Base-by-base conservation (phyloP, 2,888 invertebrate genomes). In the Priocnemis perturbator region DNA sequence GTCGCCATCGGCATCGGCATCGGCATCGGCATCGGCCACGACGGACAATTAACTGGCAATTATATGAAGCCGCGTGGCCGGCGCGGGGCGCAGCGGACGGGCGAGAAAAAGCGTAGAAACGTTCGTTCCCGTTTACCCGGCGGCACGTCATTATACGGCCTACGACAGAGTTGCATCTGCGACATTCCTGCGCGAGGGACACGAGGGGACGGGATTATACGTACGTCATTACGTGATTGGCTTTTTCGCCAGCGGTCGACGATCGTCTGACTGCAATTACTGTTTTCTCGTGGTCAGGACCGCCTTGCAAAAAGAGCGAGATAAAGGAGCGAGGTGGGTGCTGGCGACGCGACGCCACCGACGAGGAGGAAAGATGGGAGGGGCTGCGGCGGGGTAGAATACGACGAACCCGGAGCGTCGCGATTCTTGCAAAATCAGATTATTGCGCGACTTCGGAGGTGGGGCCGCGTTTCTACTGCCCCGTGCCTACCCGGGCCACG, bases 361-460 rank as follows among this genome's bases (percentile, higher is more conserved):
- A 26, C 26, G 26, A 26, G 19, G 50, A n/a, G 57, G 17, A 2
- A 64, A 60, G 55, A 60, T 65, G 30, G n/a, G 53, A 19, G 48
- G 44, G 19, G 56, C 44, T n/a, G 37, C 37, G 30, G 52, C 50
- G n/a, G 20, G 14, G 58, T 30, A 45, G 21, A 65, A 44, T 58
- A 58, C 44, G 47, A 48, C 53, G 45, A 64, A 64, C 45, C 17
- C 52, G 60, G 64, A 66, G 63, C 60, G 53, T 58, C 37, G 26
- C 30, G 65, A 69, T 71, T 65, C 67, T 26, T 60, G 44, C 69
- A 57, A 68, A 76, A 81, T 78, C 74, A 73, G 76, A 77, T 79
- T 77, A 72, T 60, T 50, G 61, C 61, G 64, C 30, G 56, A 20
- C 37, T 52, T 17, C 53, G 57, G 62, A 60, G 60, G 37, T 61